A percentile compares a stretch with the other conserved stretches of the same genome.
Evolutionary conservation across 2,113 vertebrate species (phyloP).

Genomic region (Hymenochirus boettgeri): DNA sequence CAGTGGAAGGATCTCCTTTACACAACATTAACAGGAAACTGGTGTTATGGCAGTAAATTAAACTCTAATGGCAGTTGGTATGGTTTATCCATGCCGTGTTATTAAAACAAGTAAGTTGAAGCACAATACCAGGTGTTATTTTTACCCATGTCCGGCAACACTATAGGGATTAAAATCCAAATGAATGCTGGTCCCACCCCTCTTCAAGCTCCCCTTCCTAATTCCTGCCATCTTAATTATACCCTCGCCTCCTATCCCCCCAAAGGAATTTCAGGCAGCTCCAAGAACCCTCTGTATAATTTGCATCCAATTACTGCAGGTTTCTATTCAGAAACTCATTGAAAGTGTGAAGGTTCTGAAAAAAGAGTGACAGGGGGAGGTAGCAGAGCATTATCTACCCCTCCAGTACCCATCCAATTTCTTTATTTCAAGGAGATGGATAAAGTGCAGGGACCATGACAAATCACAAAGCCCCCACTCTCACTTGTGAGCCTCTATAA

Average conservation of each 20-base stretch:
- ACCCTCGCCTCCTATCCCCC: constrained; percentile 36
- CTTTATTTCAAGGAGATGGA: constrained; percentile 39
- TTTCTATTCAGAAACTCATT: constrained; percentile 39
- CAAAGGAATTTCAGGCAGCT: constrained; percentile 38
- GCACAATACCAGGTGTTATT: constrained; percentile 2
- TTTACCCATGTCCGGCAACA: constrained; percentile 11
- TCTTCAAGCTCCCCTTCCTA: constrained; percentile 40
- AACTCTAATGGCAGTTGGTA: not conserved
- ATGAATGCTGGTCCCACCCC: constrained; percentile 33
- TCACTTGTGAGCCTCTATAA: constrained; percentile 1
- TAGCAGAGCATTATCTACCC: constrained; percentile 32
- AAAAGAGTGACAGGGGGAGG: constrained; percentile 31
- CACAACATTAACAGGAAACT: too few relatives aligned
- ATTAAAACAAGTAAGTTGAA: not conserved
- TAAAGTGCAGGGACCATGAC: constrained; percentile 43
- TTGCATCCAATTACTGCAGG: constrained; percentile 43
- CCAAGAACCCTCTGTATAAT: constrained; percentile 37
- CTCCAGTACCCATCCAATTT: constrained; percentile 26
- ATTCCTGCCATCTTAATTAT: constrained; percentile 43
- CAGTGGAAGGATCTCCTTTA: too few relatives aligned
- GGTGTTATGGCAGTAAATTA: too few relatives aligned
- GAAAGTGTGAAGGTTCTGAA: constrained; percentile 33
- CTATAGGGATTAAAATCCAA: constrained; percentile 37
- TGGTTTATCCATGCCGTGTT: not conserved
- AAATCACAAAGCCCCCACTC: constrained; percentile 41